phyloP scores from a whole-genome alignment of 2,113 vertebrate species.

The Entelurus aequoreus region DNA sequence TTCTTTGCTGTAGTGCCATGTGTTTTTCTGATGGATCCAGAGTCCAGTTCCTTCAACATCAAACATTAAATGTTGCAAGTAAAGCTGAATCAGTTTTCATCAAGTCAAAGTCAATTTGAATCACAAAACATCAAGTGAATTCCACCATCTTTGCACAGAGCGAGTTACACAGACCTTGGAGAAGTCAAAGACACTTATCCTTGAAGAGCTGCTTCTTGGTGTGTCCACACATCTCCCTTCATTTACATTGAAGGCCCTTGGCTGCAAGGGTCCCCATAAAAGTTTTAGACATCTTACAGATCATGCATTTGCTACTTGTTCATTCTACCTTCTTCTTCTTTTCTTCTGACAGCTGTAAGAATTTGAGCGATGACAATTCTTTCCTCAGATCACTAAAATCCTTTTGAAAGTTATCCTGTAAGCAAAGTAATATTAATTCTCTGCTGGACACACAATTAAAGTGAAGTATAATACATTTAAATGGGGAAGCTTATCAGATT shows the following conservation, averaged over 20 bases:
- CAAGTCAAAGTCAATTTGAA: not conserved
- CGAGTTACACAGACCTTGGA: constrained; percentile 38
- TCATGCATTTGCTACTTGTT: not conserved
- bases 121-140: not conserved
- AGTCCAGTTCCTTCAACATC: constrained; percentile 14
- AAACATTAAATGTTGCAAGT: not conserved
- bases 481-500: not conserved
- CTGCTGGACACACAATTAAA: not conserved
- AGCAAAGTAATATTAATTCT: not conserved
- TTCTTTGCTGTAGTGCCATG: constrained; percentile 20
- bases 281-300: not conserved
- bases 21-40: constrained; percentile 7
- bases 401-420: constrained; percentile 47
- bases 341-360: constrained; percentile 16
- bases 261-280: constrained; percentile 17
- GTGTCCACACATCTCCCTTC: constrained; percentile 24
- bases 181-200: constrained; percentile 37
- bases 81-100: not conserved
- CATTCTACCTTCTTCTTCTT: constrained; percentile 31
- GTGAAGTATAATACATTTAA: not conserved
- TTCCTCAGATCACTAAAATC: constrained; percentile 46
- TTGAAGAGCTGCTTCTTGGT: constrained; percentile 22
- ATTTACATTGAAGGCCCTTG: constrained; percentile 12
- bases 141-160: constrained; percentile 11
- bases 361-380: constrained; percentile 37